Percentiles rank a stretch among this genome's conserved stretches.
phyloP scores from a whole-genome alignment of 2,113 vertebrate genomes.

The Dicrurus megarhynchus region DNA sequence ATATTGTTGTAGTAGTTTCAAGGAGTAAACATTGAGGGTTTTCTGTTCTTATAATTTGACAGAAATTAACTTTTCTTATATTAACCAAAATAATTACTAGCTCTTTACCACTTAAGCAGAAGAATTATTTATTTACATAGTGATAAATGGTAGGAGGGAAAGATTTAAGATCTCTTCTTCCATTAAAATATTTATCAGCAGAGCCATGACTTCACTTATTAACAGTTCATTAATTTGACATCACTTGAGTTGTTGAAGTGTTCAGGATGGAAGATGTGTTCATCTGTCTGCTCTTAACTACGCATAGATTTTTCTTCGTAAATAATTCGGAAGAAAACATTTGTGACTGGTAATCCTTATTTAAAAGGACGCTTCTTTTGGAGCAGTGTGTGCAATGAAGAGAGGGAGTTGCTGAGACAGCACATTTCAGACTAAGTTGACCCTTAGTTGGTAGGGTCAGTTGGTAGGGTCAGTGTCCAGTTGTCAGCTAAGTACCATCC shows the following conservation, averaged over 20 bases:
- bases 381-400: background rate
- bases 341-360: background rate
- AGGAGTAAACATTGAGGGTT: background rate
- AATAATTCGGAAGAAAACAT: background rate
- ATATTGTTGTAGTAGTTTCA: background rate
- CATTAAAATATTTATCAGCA: conserved; percentile 40
- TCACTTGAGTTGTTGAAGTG: conserved; percentile 32
- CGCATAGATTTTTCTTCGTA: background rate
- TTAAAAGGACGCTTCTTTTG: background rate
- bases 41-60: background rate
- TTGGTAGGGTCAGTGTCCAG: background rate
- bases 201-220: conserved; percentile 8
- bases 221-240: conserved; percentile 48
- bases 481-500: background rate
- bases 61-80: background rate
- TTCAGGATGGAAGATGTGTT: background rate
- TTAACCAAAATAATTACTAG: background rate
- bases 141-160: background rate
- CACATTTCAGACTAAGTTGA: background rate
- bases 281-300: background rate
- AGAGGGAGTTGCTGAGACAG: background rate
- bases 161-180: conserved; percentile 19
- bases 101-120: background rate
- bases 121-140: conserved; percentile 25
- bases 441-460: background rate